Percentiles rank a stretch among this genome's conserved stretches.
These are phyloP conservation scores for Acronicta aceris DNA, from an alignment of 2,888 invertebrate species.

Conservation along the genomic window DNA sequence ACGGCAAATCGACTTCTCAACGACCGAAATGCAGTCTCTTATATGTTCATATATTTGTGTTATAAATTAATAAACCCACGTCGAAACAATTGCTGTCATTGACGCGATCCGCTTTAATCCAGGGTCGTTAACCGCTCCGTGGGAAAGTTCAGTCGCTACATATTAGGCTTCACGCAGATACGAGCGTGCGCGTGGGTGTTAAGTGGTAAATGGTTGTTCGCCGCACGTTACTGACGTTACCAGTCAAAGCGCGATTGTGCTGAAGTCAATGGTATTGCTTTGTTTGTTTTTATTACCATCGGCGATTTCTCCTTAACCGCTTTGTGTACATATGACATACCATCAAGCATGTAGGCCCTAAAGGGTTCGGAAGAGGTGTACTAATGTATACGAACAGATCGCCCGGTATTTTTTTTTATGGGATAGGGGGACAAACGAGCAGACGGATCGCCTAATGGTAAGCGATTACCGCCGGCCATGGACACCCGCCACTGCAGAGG, in stretches of 20 bases:
- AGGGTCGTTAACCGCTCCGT: constrained; percentile 51
- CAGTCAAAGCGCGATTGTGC: constrained; percentile 1
- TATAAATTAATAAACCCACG: constrained; percentile 24
- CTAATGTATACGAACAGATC: no score
- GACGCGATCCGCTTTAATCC: constrained; percentile 35
- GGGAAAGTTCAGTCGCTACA: constrained; percentile 38
- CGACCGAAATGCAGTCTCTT: background rate
- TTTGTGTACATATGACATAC: background rate
- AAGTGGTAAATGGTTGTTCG: constrained; percentile 7
- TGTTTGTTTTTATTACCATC: constrained; percentile 9
- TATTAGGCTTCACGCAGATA: constrained; percentile 29
- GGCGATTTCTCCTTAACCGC: constrained; percentile 1
- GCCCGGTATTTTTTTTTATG: no score
- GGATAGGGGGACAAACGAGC: no score
- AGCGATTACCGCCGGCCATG: no score
- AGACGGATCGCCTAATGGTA: no score
- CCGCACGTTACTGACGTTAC: constrained; percentile 1
- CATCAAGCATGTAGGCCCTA: no score
- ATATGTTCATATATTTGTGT: no score
- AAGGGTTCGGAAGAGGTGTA: no score
- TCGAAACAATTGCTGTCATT: constrained; percentile 42
- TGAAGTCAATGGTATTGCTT: constrained; percentile 16
- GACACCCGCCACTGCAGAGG: no score
- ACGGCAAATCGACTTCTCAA: background rate
- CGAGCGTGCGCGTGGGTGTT: constrained; percentile 27